Conservation (phyloP, 37 sponge, comb jelly and placozoan species). For the Axinella damicornis region DNA sequence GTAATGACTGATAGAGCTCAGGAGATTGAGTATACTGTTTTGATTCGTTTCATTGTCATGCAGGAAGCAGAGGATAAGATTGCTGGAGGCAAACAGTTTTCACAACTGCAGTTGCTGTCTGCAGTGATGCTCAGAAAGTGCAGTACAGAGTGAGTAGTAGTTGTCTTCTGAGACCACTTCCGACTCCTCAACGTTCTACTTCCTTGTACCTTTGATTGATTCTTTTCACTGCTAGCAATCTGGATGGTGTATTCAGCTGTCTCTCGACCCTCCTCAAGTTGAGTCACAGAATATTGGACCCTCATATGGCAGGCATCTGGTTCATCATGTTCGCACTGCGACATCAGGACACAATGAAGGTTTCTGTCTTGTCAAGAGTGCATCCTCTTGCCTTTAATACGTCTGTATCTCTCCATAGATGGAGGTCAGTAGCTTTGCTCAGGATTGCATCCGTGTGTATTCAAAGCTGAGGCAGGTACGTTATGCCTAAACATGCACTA, state of each 20-base stretch:
- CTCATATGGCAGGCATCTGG: constrained; percentile 37
- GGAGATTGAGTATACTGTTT: too few relatives aligned
- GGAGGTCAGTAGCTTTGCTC: neutral
- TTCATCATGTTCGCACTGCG: neutral
- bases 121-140: neutral
- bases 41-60: too few relatives aligned
- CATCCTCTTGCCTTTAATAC: neutral
- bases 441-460: constrained; percentile 27
- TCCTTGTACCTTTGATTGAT: neutral
- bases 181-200: neutral
- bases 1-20: constrained; percentile 32
- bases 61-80: constrained; percentile 36
- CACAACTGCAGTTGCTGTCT: neutral
- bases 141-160: neutral
- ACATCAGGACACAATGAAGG: neutral
- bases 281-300: constrained; percentile 49
- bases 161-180: neutral
- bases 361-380: neutral
- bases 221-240: neutral
- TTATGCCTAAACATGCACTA: neutral
- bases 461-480: constrained; percentile 56
- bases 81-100: constrained; percentile 15
- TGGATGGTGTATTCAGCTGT: constrained; percentile 8
- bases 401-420: neutral
- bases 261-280: constrained; percentile 17